Evolutionary conservation across 2,113 vertebrate species (phyloP).

Genomic region (Corythaeola cristata): DNA sequence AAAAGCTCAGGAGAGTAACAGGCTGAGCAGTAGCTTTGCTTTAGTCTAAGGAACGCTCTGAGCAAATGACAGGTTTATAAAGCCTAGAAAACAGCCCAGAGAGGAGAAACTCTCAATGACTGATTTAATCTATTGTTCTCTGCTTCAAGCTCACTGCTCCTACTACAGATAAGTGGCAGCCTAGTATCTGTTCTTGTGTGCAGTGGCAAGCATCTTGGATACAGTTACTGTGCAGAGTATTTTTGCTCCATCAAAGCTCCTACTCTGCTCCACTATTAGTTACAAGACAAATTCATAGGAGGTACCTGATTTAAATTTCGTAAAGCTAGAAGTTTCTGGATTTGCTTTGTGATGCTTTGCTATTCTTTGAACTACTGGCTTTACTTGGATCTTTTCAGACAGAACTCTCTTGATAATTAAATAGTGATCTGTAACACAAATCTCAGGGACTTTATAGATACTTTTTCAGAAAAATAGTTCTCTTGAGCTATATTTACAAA

Average conservation of each 20-base stretch:
- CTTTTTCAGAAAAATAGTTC: not conserved
- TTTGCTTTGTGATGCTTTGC: not conserved
- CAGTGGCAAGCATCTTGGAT: not conserved
- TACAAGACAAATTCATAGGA: not conserved
- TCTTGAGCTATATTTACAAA: not conserved
- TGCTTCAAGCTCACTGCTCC: not conserved
- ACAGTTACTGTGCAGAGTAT: not conserved
- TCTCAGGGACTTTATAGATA: not conserved
- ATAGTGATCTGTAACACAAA: not conserved
- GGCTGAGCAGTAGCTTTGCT: not conserved
- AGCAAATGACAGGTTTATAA: not conserved
- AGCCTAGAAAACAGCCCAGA: not conserved
- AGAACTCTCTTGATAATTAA: not conserved
- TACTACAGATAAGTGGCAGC: not conserved
- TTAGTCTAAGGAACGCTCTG: not conserved
- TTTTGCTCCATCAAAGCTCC: not conserved
- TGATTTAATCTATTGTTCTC: not conserved
- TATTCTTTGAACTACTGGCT: not conserved
- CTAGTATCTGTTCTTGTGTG: not conserved
- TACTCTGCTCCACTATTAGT: not conserved
- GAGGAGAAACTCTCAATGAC: not conserved
- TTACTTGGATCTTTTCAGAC: not conserved
- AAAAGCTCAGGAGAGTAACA: not conserved
- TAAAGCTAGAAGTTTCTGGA: not conserved
- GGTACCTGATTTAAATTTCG: not conserved